These are phyloP conservation scores for Martes martes DNA, from an alignment of 2,113 vertebrate species.

Conservation along the genomic window DNA sequence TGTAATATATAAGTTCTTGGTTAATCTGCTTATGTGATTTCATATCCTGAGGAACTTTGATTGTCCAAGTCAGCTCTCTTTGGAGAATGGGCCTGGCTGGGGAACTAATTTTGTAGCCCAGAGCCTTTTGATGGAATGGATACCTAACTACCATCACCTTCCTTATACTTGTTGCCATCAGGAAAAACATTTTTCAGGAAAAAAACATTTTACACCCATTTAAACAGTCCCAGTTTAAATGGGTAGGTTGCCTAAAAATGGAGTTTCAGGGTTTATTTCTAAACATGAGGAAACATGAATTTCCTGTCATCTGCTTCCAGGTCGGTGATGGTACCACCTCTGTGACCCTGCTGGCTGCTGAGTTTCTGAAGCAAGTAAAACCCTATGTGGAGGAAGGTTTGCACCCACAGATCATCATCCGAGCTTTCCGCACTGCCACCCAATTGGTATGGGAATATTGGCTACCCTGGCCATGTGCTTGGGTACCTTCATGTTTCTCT, in stretches of 20 bases:
- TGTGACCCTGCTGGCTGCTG: conserved; percentile 94
- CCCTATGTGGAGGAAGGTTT: conserved; percentile 95
- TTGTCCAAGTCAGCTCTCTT: background rate
- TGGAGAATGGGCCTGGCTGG: background rate
- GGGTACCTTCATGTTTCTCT: background rate
- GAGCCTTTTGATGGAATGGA: background rate
- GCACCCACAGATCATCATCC: conserved; percentile 98
- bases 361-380: conserved; percentile 98
- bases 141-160: background rate
- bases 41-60: background rate
- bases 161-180: background rate
- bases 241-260: background rate
- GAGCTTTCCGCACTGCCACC: conserved; percentile 93
- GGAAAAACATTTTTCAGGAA: background rate
- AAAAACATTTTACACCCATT: background rate
- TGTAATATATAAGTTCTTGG: background rate
- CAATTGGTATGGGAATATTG: conserved; percentile 82
- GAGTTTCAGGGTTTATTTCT: background rate
- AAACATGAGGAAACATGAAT: background rate
- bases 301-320: conserved; percentile 72
- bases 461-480: background rate
- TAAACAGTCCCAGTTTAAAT: background rate
- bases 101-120: conserved; percentile 37
- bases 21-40: background rate
- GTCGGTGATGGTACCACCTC: conserved; percentile 98